Evolutionary conservation across 2,113 vertebrate genomes (phyloP).

Genomic region (Chlorocebus sabaeus): DNA sequence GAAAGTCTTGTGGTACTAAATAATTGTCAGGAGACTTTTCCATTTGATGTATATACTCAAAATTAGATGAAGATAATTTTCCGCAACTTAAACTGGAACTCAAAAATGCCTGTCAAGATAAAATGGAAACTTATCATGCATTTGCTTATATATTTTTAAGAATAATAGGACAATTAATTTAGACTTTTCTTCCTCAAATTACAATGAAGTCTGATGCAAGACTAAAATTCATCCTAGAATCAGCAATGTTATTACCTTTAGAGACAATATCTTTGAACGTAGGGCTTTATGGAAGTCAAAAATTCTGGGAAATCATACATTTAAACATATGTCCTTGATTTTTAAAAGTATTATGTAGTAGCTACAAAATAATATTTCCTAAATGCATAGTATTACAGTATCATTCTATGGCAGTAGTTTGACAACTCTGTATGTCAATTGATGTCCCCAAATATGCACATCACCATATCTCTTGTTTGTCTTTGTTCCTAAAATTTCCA

Average conservation of each 20-base stretch:
- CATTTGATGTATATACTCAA: not conserved
- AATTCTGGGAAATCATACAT: not conserved
- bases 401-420: not conserved
- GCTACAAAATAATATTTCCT: not conserved
- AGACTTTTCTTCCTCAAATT: not conserved
- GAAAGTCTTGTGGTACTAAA: conserved; percentile 12
- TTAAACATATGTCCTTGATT: not conserved
- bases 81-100: not conserved
- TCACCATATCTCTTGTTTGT: not conserved
- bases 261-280: not conserved
- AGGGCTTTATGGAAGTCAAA: not conserved
- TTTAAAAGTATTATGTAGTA: not conserved
- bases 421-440: not conserved
- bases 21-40: not conserved
- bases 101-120: not conserved
- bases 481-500: not conserved
- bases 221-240: not conserved
- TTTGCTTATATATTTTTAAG: not conserved
- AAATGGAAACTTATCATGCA: not conserved
- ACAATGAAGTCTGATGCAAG: not conserved
- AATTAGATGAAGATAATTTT: conserved; percentile 32
- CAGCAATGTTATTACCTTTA: not conserved
- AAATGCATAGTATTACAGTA: not conserved
- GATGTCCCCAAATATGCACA: not conserved
- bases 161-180: conserved; percentile 14